phyloP scores from a whole-genome alignment of 2,797 vertebrate genomes.

The Sebastiscus albofasciatus region DNA sequence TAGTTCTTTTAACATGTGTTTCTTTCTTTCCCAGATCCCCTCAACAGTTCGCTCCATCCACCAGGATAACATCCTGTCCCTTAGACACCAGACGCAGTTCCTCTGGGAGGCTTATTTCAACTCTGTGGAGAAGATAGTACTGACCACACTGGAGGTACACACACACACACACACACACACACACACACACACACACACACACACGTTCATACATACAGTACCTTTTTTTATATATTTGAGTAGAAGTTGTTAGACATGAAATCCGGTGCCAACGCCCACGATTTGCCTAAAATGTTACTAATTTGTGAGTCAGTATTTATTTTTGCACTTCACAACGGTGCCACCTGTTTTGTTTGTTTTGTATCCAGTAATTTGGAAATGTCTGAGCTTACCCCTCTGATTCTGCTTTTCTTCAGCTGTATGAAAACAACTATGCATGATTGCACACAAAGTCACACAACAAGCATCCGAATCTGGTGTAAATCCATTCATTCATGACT shows the following conservation, averaged over 20 bases:
- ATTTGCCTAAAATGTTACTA: not conserved
- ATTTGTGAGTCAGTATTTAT: not conserved
- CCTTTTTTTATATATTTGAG: no score
- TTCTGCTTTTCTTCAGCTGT: not conserved
- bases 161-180: not conserved
- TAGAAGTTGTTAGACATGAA: not conserved
- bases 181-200: slow-evolving; percentile 77
- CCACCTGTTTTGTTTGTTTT: not conserved
- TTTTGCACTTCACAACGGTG: not conserved
- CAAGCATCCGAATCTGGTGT: not conserved
- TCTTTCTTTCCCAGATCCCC: slow-evolving; percentile 87
- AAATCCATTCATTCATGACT: not conserved
- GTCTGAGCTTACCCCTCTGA: not conserved
- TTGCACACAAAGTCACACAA: not conserved
- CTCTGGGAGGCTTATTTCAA: slow-evolving; percentile 99
- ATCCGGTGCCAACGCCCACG: not conserved
- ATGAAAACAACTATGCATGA: not conserved
- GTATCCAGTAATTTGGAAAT: not conserved
- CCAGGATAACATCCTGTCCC: slow-evolving; percentile 98
- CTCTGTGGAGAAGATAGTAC: slow-evolving; percentile 98
- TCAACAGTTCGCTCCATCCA: slow-evolving; percentile 98
- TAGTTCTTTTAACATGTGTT: not conserved
- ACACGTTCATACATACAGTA: not conserved
- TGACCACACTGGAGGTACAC: slow-evolving; percentile 97
- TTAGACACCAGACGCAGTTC: slow-evolving; percentile 99